Evolutionary conservation across 1,140 invertebrate genomes (phyloP), one percentile per base, ranked within the genome.

Genomic region (Micrasema minimum): DNA sequence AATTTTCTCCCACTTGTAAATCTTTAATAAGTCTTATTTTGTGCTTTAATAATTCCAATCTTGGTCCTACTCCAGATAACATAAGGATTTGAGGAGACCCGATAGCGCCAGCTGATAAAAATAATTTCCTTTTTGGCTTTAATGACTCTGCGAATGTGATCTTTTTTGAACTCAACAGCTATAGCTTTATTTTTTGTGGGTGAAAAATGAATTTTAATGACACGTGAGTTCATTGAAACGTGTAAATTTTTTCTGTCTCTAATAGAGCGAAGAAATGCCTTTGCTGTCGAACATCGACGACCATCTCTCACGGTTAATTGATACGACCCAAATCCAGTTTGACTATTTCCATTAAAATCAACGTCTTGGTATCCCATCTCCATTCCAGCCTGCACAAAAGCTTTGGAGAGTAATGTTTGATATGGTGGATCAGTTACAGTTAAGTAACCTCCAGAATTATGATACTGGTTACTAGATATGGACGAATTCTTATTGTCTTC

Each of bases 401-500:
- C 89, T 0, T 90, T 86, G 0, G 92, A 92, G 20, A 95, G 76
- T 0, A 93, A 93, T 0, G 92, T 93, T 61, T 87, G 83, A 81
- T 85, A 90, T 0, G 88, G 88, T 0, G 88, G 79, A 69, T 90
- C 86, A 71, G 88, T 84, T 0, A 91, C 81, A 0, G 87, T 88
- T 43, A 89, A 71, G 16, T 80, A 78, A 61, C 82, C 83, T 77
- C 81, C 86, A 1, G 83, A 85, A 2, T 78, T 79, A 68, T 91
- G 90, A 71, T 78, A 81, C 50, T 69, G 70, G 50, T 87, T 91
- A 18, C 84, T 86, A 7, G 87, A 85, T 23, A 95, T 77, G 77
- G 94, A 94, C 0, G 93, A 92, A 80, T 95, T 94, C 18, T 93
- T 85, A 78, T 95, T 94, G 75, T 95, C 93, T 80, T 96, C 94